phyloP scores from a whole-genome alignment of 2,797 vertebrate genomes.

The Glossophaga mutica region DNA sequence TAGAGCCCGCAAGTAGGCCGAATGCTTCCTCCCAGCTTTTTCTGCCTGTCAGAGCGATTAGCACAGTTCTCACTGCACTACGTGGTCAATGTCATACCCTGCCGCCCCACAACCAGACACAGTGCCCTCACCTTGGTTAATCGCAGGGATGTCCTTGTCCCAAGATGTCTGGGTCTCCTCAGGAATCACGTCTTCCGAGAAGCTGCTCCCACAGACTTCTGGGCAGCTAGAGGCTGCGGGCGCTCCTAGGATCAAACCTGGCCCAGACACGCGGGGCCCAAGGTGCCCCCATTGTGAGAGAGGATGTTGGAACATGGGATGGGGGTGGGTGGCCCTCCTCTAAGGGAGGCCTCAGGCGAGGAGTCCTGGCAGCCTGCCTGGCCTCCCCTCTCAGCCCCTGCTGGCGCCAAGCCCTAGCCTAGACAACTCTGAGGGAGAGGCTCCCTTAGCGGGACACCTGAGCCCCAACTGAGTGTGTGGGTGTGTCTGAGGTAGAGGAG shows the following conservation, averaged over 20 bases:
- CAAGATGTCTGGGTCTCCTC: neutral
- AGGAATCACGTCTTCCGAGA: neutral
- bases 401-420: neutral
- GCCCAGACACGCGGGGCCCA: neutral
- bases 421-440: neutral
- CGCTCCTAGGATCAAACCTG: slow-evolving; percentile 41
- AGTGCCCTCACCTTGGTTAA: slow-evolving; percentile 71
- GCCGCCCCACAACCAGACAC: neutral
- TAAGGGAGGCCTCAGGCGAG: neutral
- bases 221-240: neutral
- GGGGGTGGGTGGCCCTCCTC: neutral
- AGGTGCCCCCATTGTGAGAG: neutral
- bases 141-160: slow-evolving; percentile 71
- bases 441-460: neutral
- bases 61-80: neutral
- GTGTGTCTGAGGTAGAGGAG: neutral
- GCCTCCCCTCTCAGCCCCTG: neutral
- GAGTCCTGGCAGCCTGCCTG: neutral
- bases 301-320: neutral
- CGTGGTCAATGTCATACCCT: neutral
- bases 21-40: no score
- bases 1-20: neutral
- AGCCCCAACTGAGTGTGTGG: neutral
- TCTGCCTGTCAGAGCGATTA: neutral
- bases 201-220: slow-evolving; percentile 21